Evolutionary conservation across 2,888 invertebrate genomes (phyloP).

Genomic region (Parnassius smintheus): DNA sequence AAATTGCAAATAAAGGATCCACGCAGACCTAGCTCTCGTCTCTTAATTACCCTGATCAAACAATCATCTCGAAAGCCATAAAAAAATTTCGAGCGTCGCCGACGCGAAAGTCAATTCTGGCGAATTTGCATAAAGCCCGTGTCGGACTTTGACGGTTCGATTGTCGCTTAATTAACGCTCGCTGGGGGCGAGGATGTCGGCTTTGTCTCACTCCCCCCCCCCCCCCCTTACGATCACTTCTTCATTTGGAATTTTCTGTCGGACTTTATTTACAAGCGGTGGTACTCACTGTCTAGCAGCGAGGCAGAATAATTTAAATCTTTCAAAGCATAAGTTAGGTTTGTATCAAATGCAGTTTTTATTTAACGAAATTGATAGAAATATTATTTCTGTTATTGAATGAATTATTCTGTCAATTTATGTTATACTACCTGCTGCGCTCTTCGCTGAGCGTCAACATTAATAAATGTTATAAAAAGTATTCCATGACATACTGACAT

Average conservation of each 20-base stretch:
- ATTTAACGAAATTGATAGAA: too few species aligned
- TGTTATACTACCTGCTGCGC: too few species aligned
- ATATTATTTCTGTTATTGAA: too few species aligned
- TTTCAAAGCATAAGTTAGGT: background rate
- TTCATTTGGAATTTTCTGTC: background rate
- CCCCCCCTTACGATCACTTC: background rate
- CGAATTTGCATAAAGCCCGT: slow-evolving; percentile 74
- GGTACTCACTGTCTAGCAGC: background rate
- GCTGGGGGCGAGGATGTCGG: slow-evolving; percentile 44
- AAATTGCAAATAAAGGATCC: too few species aligned
- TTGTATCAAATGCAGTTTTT: too few species aligned
- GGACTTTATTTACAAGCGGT: background rate
- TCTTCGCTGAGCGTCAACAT: too few species aligned
- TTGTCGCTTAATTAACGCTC: slow-evolving; percentile 78
- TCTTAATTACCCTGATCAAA: slow-evolving; percentile 70
- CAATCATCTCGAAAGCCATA: slow-evolving; percentile 57
- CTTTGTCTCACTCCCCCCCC: background rate
- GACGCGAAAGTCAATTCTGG: slow-evolving; percentile 70
- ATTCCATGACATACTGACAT: too few species aligned
- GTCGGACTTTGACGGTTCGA: slow-evolving; percentile 75
- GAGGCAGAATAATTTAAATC: background rate
- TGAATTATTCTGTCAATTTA: too few species aligned
- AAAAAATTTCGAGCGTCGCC: slow-evolving; percentile 58
- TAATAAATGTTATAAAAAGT: too few species aligned
- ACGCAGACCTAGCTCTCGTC: slow-evolving; percentile 39